Percentiles rank a stretch among this genome's conserved stretches.
Conservation (phyloP, 2,113 vertebrate genomes). For the Myrmecobius fasciatus region DNA sequence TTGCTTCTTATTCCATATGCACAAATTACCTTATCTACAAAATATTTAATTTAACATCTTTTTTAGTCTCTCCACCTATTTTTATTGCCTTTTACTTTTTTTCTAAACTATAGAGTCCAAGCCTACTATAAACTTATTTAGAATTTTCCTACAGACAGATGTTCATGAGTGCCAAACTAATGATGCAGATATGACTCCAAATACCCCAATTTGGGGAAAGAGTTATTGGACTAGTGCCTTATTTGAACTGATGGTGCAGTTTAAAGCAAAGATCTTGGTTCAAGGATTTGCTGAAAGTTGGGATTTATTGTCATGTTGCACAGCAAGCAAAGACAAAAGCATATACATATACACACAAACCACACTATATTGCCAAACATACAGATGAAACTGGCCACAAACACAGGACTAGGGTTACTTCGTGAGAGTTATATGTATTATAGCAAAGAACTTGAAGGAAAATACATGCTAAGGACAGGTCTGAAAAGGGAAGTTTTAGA, state of each 20-base stretch:
- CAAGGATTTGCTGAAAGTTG: not conserved
- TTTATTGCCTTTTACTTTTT: not conserved
- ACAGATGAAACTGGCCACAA: not conserved
- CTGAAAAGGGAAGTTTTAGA: not conserved
- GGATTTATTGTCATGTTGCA: not conserved
- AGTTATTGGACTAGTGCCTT: not conserved
- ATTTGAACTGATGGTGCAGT: not conserved
- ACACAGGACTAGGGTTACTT: not conserved
- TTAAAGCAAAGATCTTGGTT: not conserved
- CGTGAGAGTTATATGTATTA: not conserved
- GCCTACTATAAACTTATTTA: slow-evolving; percentile 7
- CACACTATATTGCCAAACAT: not conserved
- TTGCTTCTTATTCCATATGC: not conserved
- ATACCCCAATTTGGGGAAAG: slow-evolving; percentile 9
- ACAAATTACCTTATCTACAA: not conserved
- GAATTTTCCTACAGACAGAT: not conserved
- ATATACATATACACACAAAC: not conserved
- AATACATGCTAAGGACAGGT: not conserved
- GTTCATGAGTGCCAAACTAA: slow-evolving; percentile 8
- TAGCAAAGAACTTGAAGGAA: not conserved
- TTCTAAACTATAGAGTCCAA: not conserved
- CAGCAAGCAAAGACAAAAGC: not conserved
- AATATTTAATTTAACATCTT: not conserved
- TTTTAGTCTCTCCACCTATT: not conserved
- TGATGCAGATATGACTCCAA: not conserved